phyloP scores from a whole-genome alignment of 2,888 invertebrate genomes.

The Megamerina dolium region DNA sequence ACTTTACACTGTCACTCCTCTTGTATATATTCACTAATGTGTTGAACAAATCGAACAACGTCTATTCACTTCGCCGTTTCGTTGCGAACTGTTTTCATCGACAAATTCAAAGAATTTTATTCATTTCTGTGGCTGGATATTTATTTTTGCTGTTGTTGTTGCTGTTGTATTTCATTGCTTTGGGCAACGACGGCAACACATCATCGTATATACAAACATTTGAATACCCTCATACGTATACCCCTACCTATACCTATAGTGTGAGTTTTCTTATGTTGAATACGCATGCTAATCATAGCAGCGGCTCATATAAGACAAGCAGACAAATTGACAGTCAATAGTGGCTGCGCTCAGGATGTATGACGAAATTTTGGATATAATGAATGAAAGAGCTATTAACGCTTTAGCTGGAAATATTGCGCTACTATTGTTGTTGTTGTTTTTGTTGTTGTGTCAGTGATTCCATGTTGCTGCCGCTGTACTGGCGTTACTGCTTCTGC shows the following conservation, averaged over 20 bases:
- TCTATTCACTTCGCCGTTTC: slow-evolving; percentile 35
- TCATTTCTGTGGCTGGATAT: too few species aligned
- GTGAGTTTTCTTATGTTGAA: too few species aligned
- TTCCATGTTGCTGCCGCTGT: slow-evolving; percentile 5
- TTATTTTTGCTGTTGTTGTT: too few species aligned
- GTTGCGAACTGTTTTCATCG: slow-evolving; percentile 37
- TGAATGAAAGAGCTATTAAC: slow-evolving; percentile 28
- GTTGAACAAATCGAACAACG: slow-evolving; percentile 16
- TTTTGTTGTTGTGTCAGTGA: slow-evolving; percentile 6
- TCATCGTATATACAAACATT: too few species aligned
- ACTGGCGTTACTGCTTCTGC: neutral
- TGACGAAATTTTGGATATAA: slow-evolving; percentile 34
- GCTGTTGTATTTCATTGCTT: too few species aligned
- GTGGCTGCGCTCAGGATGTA: slow-evolving; percentile 16
- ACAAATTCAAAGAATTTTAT: too few species aligned
- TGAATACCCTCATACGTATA: too few species aligned
- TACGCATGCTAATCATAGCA: too few species aligned
- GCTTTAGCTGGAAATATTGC: too few species aligned
- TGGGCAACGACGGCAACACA: too few species aligned
- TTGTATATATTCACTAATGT: neutral
- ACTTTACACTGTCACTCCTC: neutral
- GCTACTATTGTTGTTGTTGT: neutral
- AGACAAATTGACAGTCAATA: slow-evolving; percentile 21
- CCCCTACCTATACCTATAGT: too few species aligned
- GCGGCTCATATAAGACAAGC: slow-evolving; percentile 16